Evolutionary conservation across 2,888 invertebrate species (phyloP), one percentile per base, ranked within the genome.

Genomic region (Neoitamus cyanurus): DNA sequence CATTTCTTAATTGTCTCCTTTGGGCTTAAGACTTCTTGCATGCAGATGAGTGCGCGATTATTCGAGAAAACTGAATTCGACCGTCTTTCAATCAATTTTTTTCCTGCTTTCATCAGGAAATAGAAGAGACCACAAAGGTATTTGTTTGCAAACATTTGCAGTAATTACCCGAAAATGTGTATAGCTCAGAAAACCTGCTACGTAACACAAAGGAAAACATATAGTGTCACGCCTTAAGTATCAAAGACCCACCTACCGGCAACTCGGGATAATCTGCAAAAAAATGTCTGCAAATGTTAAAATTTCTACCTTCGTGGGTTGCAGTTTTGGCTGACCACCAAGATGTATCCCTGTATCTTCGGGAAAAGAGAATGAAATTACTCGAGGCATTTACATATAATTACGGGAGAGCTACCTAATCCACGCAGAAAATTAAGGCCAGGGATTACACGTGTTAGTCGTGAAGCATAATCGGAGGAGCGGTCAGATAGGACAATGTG

Each of bases 171-270:
- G 30, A 5, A 30, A 70, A 70, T 15, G 30, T 5, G 7, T n/a
- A n/a, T 36, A 34, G 72, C 15, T 36, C 34, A 25, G 34, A 20
- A 73, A 73, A 34, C n/a, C 36, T 36, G 31, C 20, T 58, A 20
- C 9, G 20, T 25, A n/a, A 11, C 20, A 58, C 9, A 73, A 34
- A 7, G 2, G 36, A 34, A 15, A n/a, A 36, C 36, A 73, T 34
- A 34, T 20, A 73, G n/a, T 36, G 34, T 73, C 73, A 73, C 73
- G 73, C 73, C 73, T 73, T 34, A 34, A 73, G 36, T 73, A 36
- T 36, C 36, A 73, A 73, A 73, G 72, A 34, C 7, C 34, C 72
- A 5, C n/a, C 72, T 34, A 15, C 31, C 72, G 34, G 15, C 34
- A 11, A 34, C 36, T 15, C 15, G 36, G 4, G 73, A 30, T 36